These are phyloP conservation scores for Crioceris asparagi DNA, from an alignment of 2,888 invertebrate genomes.

Conservation along the genomic window DNA sequence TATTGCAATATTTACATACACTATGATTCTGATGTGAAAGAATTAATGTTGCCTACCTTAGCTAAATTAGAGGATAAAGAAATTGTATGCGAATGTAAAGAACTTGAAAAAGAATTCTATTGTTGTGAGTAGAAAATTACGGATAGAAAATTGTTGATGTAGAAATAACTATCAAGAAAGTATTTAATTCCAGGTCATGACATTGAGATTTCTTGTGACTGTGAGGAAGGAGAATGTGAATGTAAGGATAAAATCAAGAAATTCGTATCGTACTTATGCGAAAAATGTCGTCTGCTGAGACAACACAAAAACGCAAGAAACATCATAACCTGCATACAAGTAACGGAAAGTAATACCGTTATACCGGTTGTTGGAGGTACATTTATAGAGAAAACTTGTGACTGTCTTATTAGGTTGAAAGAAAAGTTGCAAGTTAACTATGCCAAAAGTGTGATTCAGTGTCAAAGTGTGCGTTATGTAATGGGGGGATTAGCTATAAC, in stretches of 20 bases:
- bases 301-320: slow-evolving; percentile 12
- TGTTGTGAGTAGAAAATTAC: too few species aligned
- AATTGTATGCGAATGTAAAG: background rate
- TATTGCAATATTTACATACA: too few species aligned
- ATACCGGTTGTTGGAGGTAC: slow-evolving; percentile 25
- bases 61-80: background rate
- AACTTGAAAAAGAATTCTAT: too few species aligned
- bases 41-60: background rate
- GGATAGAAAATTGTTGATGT: too few species aligned
- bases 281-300: slow-evolving; percentile 9
- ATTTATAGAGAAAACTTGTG: slow-evolving; percentile 19
- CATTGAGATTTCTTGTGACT: too few species aligned
- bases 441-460: slow-evolving; percentile 9
- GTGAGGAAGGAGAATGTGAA: slow-evolving; percentile 9
- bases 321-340: slow-evolving; percentile 20
- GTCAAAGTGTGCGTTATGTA: slow-evolving; percentile 8
- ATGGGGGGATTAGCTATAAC: slow-evolving; percentile 12
- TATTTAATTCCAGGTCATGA: too few species aligned
- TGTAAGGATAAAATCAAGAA: slow-evolving; percentile 11
- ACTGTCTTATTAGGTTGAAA: slow-evolving; percentile 23
- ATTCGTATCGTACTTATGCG: slow-evolving; percentile 8
- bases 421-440: slow-evolving; percentile 4
- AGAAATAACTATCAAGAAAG: too few species aligned
- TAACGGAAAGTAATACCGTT: slow-evolving; percentile 12
- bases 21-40: background rate